phyloP scores from a whole-genome alignment of 2,797 vertebrate species.

The Eutrigla gurnardus region DNA sequence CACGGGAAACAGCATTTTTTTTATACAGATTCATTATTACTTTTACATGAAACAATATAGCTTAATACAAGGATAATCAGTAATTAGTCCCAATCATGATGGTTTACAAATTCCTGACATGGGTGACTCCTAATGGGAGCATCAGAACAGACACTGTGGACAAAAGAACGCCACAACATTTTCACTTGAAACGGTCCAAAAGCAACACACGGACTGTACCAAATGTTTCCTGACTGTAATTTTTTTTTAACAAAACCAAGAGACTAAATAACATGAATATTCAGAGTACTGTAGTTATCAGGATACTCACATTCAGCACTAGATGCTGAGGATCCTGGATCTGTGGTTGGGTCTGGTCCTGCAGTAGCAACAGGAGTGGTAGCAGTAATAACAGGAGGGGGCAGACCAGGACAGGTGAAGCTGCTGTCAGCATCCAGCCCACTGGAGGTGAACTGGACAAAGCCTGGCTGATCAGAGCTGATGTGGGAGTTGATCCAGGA shows the following conservation, averaged over 20 bases:
- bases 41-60: neutral
- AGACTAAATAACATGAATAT: too few relatives aligned
- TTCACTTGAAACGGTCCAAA: neutral
- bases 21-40: too few relatives aligned
- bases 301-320: slow-evolving; percentile 34
- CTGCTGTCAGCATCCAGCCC: slow-evolving; percentile 59
- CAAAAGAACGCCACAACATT: neutral
- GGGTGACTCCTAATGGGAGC: neutral
- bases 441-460: slow-evolving; percentile 57
- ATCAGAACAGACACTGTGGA: neutral
- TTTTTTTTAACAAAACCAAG: too few relatives aligned
- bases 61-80: neutral
- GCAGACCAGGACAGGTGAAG: slow-evolving; percentile 41
- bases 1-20: too few relatives aligned
- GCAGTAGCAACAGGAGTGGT: neutral
- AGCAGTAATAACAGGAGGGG: slow-evolving; percentile 6
- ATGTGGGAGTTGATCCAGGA: slow-evolving; percentile 68
- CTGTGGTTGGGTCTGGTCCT: neutral
- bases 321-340: neutral
- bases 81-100: neutral
- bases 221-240: neutral
- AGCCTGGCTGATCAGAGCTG: slow-evolving; percentile 61
- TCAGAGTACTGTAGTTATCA: neutral
- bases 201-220: neutral
- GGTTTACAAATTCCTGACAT: neutral